Evolutionary conservation across 2,888 invertebrate genomes (phyloP).

Genomic region (Apotomis capreana): DNA sequence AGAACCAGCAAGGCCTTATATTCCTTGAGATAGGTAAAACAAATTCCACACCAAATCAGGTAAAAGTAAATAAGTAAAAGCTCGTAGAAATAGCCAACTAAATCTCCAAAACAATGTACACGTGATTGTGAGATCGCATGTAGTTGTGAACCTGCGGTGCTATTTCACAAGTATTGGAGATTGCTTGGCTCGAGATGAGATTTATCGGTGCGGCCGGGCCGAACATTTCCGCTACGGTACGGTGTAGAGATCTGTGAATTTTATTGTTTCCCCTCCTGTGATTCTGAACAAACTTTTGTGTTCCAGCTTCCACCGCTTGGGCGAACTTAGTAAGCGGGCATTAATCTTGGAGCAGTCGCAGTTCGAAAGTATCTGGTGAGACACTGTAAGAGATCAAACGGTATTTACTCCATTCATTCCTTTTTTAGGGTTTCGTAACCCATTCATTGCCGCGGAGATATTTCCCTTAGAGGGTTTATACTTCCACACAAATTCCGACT

Average conservation of each 20-base stretch:
- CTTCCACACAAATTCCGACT: too few species aligned
- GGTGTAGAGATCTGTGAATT: slow-evolving; percentile 71
- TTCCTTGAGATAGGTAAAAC: too few species aligned
- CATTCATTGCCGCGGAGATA: too few species aligned
- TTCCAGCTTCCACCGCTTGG: slow-evolving; percentile 60
- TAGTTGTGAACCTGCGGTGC: slow-evolving; percentile 45
- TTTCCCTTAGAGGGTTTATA: too few species aligned
- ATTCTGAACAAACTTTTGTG: slow-evolving; percentile 66
- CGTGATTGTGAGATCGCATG: slow-evolving; percentile 17
- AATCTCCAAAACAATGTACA: slow-evolving; percentile 2
- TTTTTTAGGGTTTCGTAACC: too few species aligned
- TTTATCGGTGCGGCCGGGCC: slow-evolving; percentile 60
- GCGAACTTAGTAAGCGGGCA: slow-evolving; percentile 57
- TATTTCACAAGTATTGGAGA: slow-evolving; percentile 60
- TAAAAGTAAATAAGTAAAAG: too few species aligned
- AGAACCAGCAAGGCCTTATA: too few species aligned
- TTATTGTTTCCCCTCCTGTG: slow-evolving; percentile 72
- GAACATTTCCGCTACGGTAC: slow-evolving; percentile 15
- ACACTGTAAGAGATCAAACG: slow-evolving; percentile 28
- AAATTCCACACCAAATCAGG: too few species aligned
- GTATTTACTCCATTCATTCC: slow-evolving; percentile 6
- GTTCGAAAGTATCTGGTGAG: slow-evolving; percentile 46
- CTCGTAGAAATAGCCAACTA: background rate
- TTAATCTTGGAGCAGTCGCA: slow-evolving; percentile 58
- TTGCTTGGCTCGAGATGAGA: slow-evolving; percentile 61